A percentile compares a stretch with the other conserved stretches of the same genome.
phyloP scores from a whole-genome alignment of 2,888 invertebrate genomes.

The Hymenopus coronatus region DNA sequence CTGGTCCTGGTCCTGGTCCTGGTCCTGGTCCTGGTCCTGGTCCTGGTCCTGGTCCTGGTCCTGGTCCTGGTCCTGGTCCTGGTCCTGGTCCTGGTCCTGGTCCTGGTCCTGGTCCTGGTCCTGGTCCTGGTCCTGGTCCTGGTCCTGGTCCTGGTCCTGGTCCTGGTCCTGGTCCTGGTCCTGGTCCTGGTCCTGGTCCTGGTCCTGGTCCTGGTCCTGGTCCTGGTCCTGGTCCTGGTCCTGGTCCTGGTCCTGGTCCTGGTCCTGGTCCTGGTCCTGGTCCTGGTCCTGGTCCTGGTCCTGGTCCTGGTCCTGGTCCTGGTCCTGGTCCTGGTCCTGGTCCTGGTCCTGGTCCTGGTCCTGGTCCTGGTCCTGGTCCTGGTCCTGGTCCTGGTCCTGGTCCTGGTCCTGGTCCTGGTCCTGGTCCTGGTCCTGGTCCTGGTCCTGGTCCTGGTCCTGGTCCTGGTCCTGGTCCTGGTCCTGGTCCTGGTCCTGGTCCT shows the following conservation, averaged over 20 bases:
- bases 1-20: constrained; percentile 1
- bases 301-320: constrained; percentile 7
- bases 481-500: constrained; percentile 8
- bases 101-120: constrained; percentile 6
- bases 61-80: constrained; percentile 8
- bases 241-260: constrained; percentile 4
- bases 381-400: constrained; percentile 7
- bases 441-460: constrained; percentile 8
- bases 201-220: background rate
- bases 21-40: constrained; percentile 10
- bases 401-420: constrained; percentile 7
- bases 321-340: constrained; percentile 8
- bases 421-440: constrained; percentile 8
- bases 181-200: constrained; percentile 4
- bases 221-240: constrained; percentile 10
- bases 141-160: constrained; percentile 10
- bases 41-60: constrained; percentile 7
- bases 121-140: background rate
- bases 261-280: constrained; percentile 6
- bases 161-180: background rate
- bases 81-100: constrained; percentile 7
- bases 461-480: constrained; percentile 8
- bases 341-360: constrained; percentile 8
- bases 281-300: constrained; percentile 6
- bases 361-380: constrained; percentile 8